Percentiles rank a stretch among this genome's conserved stretches.
Conservation (phyloP, 2,888 invertebrate genomes). For the Uropetala carovei region DNA sequence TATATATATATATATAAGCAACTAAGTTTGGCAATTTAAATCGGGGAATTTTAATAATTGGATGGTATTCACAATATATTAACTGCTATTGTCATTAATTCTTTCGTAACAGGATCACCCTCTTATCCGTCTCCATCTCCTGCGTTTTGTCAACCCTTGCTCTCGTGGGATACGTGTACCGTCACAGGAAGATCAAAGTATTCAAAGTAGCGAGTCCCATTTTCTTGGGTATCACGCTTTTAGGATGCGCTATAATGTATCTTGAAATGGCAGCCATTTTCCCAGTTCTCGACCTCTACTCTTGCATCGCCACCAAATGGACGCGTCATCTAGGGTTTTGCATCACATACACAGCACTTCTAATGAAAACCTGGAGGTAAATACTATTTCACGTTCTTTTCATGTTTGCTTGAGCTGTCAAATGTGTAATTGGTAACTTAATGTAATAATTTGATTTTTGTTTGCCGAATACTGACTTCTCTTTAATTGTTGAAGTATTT, state of each 20-base stretch:
- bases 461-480: not conserved
- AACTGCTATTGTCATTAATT: conserved; percentile 32
- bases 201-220: conserved; percentile 96
- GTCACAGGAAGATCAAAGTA: conserved; percentile 90
- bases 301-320: conserved; percentile 95
- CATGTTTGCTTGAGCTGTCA: not conserved
- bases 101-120: conserved; percentile 81
- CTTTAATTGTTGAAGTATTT: not conserved
- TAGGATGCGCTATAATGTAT: conserved; percentile 95
- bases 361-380: conserved; percentile 97
- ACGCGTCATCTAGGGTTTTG: conserved; percentile 95
- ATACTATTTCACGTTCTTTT: conserved; percentile 49
- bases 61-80: not conserved
- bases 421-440: not conserved
- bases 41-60: too few species aligned
- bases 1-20: too few species aligned
- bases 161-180: conserved; percentile 87
- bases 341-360: conserved; percentile 92
- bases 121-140: conserved; percentile 86
- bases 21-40: too few species aligned
- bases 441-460: not conserved
- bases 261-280: conserved; percentile 96
- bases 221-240: conserved; percentile 91
- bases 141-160: conserved; percentile 88
- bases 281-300: conserved; percentile 88